Percentiles rank a stretch among this genome's conserved stretches.
Conservation (phyloP, 2,113 vertebrate species). For the Procavia capensis region DNA sequence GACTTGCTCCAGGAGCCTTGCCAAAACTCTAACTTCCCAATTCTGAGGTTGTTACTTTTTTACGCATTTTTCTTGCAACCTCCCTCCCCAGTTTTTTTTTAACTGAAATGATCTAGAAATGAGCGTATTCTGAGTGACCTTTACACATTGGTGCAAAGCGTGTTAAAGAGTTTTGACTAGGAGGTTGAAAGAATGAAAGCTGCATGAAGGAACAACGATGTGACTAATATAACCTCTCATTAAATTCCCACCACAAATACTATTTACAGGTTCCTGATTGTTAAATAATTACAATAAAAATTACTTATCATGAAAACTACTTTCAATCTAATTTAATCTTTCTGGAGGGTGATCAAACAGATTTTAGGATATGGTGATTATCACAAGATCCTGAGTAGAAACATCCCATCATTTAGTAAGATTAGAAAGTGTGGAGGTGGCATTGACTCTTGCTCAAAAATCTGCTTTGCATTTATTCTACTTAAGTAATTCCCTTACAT, state of each 20-base stretch:
- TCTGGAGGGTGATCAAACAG: neutral
- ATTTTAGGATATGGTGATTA: neutral
- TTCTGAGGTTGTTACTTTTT: neutral
- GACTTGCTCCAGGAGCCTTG: neutral
- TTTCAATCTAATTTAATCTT: constrained; percentile 28
- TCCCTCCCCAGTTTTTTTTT: neutral
- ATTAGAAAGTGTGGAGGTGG: neutral
- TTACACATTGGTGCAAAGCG: neutral
- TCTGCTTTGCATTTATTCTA: neutral
- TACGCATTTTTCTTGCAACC: neutral
- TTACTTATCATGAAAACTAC: neutral
- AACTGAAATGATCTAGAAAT: neutral
- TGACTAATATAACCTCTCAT: neutral
- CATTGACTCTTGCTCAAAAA: neutral
- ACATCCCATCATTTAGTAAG: neutral
- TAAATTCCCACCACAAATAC: neutral
- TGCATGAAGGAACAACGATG: neutral
- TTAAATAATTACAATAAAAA: constrained; percentile 35
- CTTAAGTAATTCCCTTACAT: neutral
- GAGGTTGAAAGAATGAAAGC: neutral
- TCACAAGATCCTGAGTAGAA: neutral
- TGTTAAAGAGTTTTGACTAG: neutral
- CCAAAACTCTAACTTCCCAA: neutral
- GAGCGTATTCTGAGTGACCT: neutral
- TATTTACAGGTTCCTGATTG: neutral